Evolutionary conservation across 2,797 vertebrate genomes (phyloP).

Genomic region (Sebastes hopkinsi): DNA sequence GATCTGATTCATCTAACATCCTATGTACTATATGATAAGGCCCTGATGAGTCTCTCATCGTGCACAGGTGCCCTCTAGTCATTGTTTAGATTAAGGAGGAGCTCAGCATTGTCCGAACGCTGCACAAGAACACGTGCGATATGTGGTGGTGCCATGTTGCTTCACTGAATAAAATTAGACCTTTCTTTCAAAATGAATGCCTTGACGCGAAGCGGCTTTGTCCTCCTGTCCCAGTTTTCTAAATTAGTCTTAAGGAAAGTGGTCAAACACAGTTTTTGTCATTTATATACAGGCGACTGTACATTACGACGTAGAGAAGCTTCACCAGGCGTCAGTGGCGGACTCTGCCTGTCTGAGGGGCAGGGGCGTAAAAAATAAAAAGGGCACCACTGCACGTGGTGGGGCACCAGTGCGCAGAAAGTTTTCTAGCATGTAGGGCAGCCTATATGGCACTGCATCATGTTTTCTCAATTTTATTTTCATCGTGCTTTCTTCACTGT

Average conservation of each 20-base stretch:
- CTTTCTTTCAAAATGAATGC: neutral
- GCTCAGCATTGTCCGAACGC: neutral
- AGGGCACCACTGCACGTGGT: no score
- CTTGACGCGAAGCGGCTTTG: neutral
- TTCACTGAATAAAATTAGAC: neutral
- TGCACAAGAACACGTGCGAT: neutral
- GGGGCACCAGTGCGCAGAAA: no score
- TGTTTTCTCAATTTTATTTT: no score
- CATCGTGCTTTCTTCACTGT: no score
- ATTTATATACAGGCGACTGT: neutral
- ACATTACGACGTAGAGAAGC: neutral
- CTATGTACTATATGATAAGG: neutral
- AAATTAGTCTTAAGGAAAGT: neutral
- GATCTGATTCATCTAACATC: conserved; percentile 9
- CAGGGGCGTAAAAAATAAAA: no score
- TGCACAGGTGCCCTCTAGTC: neutral
- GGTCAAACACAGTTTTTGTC: neutral
- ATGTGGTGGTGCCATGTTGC: neutral
- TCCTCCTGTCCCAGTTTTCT: neutral
- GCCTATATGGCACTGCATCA: no score
- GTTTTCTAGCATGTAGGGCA: no score
- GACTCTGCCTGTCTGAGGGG: no score
- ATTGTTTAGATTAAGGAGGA: neutral
- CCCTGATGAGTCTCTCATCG: neutral
- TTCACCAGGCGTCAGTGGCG: no score